Conservation (phyloP, 2,797 vertebrate species). For the Potorous gilbertii region DNA sequence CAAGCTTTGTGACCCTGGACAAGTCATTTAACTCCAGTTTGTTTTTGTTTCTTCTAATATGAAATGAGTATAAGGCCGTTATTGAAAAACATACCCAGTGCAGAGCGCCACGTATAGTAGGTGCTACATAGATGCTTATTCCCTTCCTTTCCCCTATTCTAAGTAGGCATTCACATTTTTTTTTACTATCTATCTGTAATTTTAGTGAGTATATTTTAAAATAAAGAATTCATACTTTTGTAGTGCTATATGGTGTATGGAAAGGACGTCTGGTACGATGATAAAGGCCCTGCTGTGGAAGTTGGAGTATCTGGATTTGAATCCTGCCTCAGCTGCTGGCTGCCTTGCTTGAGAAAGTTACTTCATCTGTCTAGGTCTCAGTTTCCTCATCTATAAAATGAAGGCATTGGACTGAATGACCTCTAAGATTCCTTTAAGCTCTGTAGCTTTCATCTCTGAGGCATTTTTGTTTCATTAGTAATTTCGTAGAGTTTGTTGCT, state of each 20-base stretch:
- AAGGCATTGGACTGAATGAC: background rate
- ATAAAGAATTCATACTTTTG: background rate
- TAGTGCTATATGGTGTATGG: background rate
- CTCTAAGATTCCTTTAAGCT: background rate
- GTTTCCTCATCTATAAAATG: background rate
- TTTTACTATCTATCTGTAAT: background rate
- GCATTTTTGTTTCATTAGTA: background rate
- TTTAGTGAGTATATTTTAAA: background rate
- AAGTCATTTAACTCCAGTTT: background rate
- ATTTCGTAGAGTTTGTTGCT: background rate
- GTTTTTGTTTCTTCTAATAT: background rate
- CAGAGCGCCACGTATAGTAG: background rate
- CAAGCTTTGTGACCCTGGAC: background rate
- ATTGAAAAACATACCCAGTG: background rate
- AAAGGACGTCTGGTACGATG: background rate
- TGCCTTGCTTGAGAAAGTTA: background rate
- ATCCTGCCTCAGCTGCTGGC: background rate
- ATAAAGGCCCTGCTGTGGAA: background rate
- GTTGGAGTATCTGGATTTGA: background rate
- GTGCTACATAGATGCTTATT: background rate
- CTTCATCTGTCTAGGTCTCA: background rate
- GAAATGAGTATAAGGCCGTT: background rate
- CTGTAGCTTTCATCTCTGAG: background rate
- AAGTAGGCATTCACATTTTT: background rate
- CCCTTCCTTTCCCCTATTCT: background rate